Base-by-base conservation (phyloP, 1,140 invertebrate genomes). In the Dufourea novaeangliae region DNA sequence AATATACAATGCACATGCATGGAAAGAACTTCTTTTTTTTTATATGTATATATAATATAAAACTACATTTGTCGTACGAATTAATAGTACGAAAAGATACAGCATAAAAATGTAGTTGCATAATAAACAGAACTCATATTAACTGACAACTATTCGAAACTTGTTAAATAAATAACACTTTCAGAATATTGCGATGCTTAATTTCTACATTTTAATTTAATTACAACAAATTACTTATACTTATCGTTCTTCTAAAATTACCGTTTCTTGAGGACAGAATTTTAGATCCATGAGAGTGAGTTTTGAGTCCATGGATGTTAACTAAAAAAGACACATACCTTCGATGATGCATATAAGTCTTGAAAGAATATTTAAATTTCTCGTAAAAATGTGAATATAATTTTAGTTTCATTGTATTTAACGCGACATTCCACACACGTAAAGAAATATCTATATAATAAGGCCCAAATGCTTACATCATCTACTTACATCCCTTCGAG, bases 171-270 rank as follows among this genome's bases (percentile, higher is more conserved):
- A 91, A 91, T 91, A 76, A 92, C 87, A 90, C 84, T 85, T 85
- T 85, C 89, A 84, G 84, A 90, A 89, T 82, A 88, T 91, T 85
- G 87, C 84, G 83, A 91, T 82, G 81, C 86, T 91, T 90, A 92
- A 80, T 85, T 86, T 71, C 87, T 89, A 90, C 81, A 84, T 84
- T 88, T 86, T 77, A 88, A 88, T 88, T 89, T 84, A 79, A 86
- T 86, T 86, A 87, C 84, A 88, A 80, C 73, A 69, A 77, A 39
- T 85, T 82, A 91, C 89, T 94, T 95, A 97, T 82, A 91, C 89
- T 94, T 95, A 97, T 95, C 96, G 95, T 93, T 98, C 97, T 92
- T 98, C 97, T 82, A 98, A 92, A 92, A 97, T 97, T 78, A 98
- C 94, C 74, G 97, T 98, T 93, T 98, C 98, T 94, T 98, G 97